Evolutionary conservation across 2,888 invertebrate genomes (phyloP).

Genomic region (Trichogramma dendrolimi): DNA sequence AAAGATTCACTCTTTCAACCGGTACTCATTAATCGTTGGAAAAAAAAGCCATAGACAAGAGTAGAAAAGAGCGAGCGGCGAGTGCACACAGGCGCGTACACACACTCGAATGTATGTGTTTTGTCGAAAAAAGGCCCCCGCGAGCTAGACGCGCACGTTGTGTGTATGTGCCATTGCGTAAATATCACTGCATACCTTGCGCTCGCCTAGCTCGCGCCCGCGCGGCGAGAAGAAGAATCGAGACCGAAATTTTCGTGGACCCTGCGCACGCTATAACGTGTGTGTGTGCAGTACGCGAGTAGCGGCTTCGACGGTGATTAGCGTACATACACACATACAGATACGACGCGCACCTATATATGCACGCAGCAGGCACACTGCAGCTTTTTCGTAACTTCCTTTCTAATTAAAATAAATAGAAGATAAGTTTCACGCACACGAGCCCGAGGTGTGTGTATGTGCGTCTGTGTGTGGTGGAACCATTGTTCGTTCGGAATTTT

Average conservation of each 20-base stretch:
- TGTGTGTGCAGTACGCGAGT: neutral
- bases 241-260: slow-evolving; percentile 29
- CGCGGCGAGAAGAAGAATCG: neutral
- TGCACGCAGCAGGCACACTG: neutral
- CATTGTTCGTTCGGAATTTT: slow-evolving; percentile 42
- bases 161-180: too few relatives aligned
- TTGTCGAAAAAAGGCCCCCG: neutral
- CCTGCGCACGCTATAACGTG: slow-evolving; percentile 5
- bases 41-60: slow-evolving; percentile 13
- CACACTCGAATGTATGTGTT: neutral
- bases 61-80: neutral
- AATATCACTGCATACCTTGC: too few relatives aligned
- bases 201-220: neutral
- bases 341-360: too few relatives aligned
- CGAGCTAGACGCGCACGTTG: neutral
- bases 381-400: slow-evolving; percentile 47
- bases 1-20: slow-evolving; percentile 12
- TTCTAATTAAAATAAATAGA: slow-evolving; percentile 45
- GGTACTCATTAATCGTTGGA: slow-evolving; percentile 25
- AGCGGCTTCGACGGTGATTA: slow-evolving; percentile 14
- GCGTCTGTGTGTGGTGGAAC: too few relatives aligned
- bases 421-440: slow-evolving; percentile 41
- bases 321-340: neutral
- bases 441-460: slow-evolving; percentile 25
- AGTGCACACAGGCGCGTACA: neutral